Evolutionary conservation across 2,888 invertebrate genomes (phyloP), one percentile per base, ranked within the genome.

Genomic region (Linhomoeus sp.): DNA sequence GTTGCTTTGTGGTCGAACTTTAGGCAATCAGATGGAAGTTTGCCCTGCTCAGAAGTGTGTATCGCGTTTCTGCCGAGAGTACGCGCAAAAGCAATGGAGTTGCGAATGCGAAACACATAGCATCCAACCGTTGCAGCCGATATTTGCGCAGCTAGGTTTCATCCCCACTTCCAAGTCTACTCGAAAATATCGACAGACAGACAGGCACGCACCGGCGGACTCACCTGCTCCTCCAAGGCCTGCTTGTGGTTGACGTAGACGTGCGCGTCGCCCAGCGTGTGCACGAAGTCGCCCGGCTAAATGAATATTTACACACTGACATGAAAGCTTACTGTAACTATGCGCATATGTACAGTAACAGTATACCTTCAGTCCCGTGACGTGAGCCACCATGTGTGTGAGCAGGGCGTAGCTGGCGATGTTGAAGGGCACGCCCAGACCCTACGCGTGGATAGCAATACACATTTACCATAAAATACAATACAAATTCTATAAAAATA

Each of bases 361-460:
- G n/a, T n/a, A n/a, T n/a, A 81, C 82, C 74, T 86, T 78, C 41
- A 90, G 71, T 41, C 77, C 78, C n/a, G 87, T 86, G 22, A 94
- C 76, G 62, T 90, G 84, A 24, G 94, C 92, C 54, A 94, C 80
- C 87, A 97, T 90, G 59, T 80, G 80, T 2, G 88, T 90, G 2
- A 94, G 73, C 26, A 94, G 66, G 1, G 92, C 76, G 68, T 94
- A 97, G 57, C 90, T 90, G 43, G 94, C 92, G 57, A 97, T 87
- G 68, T 94, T 94, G 67, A 94, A 94, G 15, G 92, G 92, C 0
- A 92, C 88, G n/a, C 94, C 94, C 1, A 94, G 72, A 42, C 73
- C 73, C 70, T 71, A n/a, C n/a, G n/a, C n/a, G 56, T n/a, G n/a
- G n/a, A n/a, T n/a, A n/a, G n/a, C n/a, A n/a, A n/a, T n/a, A n/a